Percentiles rank a stretch among this genome's conserved stretches.
Evolutionary conservation across 2,888 invertebrate genomes (phyloP).

Genomic region (Drosophila quinaria): DNA sequence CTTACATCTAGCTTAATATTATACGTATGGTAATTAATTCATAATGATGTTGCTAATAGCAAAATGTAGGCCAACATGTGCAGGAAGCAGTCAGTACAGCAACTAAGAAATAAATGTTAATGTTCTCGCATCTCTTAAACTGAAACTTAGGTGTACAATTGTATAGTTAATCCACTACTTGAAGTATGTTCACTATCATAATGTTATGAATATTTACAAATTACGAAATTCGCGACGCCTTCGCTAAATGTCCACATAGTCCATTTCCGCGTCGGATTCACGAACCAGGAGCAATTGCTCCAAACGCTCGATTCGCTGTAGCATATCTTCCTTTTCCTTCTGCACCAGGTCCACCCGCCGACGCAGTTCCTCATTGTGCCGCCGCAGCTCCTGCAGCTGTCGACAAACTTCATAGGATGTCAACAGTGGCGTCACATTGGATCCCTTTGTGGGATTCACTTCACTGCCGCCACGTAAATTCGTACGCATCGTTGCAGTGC

Average conservation of each 20-base stretch:
- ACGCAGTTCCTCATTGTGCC: conserved; percentile 82
- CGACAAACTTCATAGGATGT: conserved; percentile 83
- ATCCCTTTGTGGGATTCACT: conserved; percentile 41
- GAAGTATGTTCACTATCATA: conserved; percentile 28
- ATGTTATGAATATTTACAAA: conserved; percentile 61
- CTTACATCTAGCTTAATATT: conserved; percentile 16
- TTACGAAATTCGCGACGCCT: conserved; percentile 28
- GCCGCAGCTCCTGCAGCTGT: conserved; percentile 82
- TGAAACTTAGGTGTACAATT: conserved; percentile 16
- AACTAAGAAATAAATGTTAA: conserved; percentile 15
- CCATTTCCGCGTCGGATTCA: conserved; percentile 59
- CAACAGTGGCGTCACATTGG: conserved; percentile 77
- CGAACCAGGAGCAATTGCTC: conserved; percentile 79
- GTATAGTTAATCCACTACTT: conserved; percentile 15
- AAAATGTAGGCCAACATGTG: conserved; percentile 48
- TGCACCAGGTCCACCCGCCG: conserved; percentile 82
- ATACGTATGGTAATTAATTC: conserved; percentile 17
- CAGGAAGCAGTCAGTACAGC: conserved; percentile 46
- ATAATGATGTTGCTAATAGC: conserved; percentile 40
- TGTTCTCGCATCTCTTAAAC: conserved; percentile 10
- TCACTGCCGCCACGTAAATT: conserved; percentile 41
- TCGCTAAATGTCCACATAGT: conserved; percentile 65
- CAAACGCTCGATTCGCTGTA: conserved; percentile 81
- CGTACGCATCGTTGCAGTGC: conserved; percentile 32
- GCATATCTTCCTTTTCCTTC: conserved; percentile 83